Percentiles rank a stretch among this genome's conserved stretches.
Evolutionary conservation across 2,888 invertebrate genomes (phyloP).

Genomic region (Callyntrura guangdongensis): DNA sequence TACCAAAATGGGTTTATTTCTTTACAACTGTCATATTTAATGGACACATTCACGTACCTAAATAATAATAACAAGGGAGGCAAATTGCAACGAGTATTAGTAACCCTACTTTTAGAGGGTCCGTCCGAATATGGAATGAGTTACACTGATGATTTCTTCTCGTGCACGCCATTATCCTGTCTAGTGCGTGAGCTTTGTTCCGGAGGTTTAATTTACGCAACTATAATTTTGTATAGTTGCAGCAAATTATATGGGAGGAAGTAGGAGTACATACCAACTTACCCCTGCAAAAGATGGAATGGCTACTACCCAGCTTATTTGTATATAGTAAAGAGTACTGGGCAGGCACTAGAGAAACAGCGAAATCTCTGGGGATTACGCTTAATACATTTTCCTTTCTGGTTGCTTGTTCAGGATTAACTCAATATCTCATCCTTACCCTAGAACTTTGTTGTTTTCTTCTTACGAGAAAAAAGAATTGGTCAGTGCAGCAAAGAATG

Average conservation of each 20-base stretch:
- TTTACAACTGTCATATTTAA: too few relatives aligned
- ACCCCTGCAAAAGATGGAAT: too few relatives aligned
- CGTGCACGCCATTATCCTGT: not conserved
- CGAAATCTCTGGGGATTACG: constrained; percentile 70
- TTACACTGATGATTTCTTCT: constrained; percentile 16
- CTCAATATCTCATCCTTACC: constrained; percentile 75
- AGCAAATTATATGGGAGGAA: too few relatives aligned
- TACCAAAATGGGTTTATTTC: too few relatives aligned
- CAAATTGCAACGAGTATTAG: too few relatives aligned
- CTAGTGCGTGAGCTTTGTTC: not conserved
- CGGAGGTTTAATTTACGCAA: not conserved
- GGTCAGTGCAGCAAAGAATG: constrained; percentile 58
- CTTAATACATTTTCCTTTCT: constrained; percentile 72
- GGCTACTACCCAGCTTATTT: too few relatives aligned
- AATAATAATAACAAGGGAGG: too few relatives aligned
- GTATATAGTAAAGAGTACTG: too few relatives aligned
- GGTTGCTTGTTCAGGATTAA: constrained; percentile 75
- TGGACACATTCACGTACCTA: too few relatives aligned
- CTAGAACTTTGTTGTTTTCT: constrained; percentile 67
- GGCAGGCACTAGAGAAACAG: constrained; percentile 63
- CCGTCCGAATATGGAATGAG: constrained; percentile 4
- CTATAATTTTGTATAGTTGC: too few relatives aligned
- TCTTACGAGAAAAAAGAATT: constrained; percentile 26
- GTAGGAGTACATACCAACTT: too few relatives aligned
- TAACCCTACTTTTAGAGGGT: too few relatives aligned